Base-by-base conservation (phyloP, 2,113 vertebrate genomes). In the Grammomys surdaster region DNA sequence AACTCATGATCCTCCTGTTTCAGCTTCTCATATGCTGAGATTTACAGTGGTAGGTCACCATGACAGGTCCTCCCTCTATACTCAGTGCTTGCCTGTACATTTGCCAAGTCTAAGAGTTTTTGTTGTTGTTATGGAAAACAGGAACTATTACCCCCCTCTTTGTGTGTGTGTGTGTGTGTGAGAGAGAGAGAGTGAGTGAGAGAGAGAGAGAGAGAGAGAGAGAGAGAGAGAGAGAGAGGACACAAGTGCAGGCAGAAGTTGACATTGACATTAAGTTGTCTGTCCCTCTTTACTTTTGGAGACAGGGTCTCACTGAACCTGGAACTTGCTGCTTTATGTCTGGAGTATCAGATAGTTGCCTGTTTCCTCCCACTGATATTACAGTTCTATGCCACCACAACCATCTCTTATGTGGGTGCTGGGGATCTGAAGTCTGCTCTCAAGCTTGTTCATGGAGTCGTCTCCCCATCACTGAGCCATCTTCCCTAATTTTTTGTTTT, bases 31-130 rank as follows among this genome's bases (percentile, higher is more conserved):
- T 19, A 8, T 46, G 70, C 36, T 75, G 88, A 40, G n/a, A 14
- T 75, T 73, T 89, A 58, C 14, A 46, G 70, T 19, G 13, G 20
- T 26, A 36, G 48, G 48, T 26, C 19, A 13, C 24, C 51, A 7
- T 31, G 51, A 51, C 33, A 72, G 67, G 26, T 5, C 54, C n/a
- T 88, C 17, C 13, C 40, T 56, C 56, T 40, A 33, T 10, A 33
- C 70, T 46, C 19, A 70, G 33, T 81, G 82, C 76, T 82, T 86
- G 72, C 58, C 36, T 87, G 95, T 73, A 77, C 7, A 10, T 91
- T 91, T 75, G 54, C 58, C 73, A 43, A 22, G 36, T 94, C 31
- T 88, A 93, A 65, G 78, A 76, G 89, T 77, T 72, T 90, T 77
- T 76, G 51, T 84, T 46, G 40, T 16, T 82, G 19, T 48, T 91